phyloP scores from a whole-genome alignment of 35 echinoderm and acorn worm genomes.

The Lytechinus pictus region DNA sequence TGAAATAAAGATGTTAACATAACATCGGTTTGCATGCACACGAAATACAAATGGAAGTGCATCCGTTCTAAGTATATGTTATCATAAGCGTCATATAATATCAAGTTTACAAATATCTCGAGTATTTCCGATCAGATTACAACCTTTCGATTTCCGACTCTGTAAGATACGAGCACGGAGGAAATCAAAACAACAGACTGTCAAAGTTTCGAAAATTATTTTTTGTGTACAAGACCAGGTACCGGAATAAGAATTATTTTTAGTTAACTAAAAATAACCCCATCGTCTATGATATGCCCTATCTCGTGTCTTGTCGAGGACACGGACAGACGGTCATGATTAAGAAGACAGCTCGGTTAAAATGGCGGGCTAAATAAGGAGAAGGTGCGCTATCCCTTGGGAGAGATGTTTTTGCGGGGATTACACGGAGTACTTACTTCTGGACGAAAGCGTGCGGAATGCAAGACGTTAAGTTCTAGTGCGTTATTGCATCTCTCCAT shows the following conservation, averaged over 20 bases:
- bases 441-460: not conserved
- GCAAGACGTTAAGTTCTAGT: not conserved
- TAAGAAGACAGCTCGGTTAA: not conserved
- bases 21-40: too few relatives aligned
- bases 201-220: not conserved
- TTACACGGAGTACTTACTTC: not conserved
- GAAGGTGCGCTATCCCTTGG: not conserved
- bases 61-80: too few relatives aligned
- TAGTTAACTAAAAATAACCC: not conserved
- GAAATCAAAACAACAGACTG: not conserved
- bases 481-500: not conserved
- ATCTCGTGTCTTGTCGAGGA: not conserved
- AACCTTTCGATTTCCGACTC: not conserved
- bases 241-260: not conserved
- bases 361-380: constrained; percentile 10
- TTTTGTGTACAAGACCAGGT: not conserved
- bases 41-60: too few relatives aligned
- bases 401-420: not conserved
- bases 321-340: not conserved
- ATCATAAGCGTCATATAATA: too few relatives aligned
- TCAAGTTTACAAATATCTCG: not conserved
- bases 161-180: not conserved
- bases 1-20: not conserved
- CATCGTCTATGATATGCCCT: not conserved
- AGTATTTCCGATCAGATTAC: not conserved